Evolutionary conservation across 2,888 invertebrate genomes (phyloP).

Genomic region (Phyllotreta cruciferae): DNA sequence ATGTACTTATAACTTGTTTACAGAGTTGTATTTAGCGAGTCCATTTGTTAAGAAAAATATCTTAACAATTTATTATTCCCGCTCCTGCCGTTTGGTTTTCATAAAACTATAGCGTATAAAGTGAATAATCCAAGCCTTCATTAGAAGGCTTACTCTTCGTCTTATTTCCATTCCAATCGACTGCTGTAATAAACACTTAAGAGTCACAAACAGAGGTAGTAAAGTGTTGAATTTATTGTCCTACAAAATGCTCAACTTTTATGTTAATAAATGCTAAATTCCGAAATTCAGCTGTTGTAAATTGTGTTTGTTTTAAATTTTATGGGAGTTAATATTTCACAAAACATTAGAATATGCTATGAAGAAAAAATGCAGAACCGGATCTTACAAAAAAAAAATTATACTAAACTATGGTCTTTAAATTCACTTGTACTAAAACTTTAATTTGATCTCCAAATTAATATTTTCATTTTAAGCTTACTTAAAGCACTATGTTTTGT

Average conservation of each 20-base stretch:
- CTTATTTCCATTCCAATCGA: slow-evolving; percentile 6
- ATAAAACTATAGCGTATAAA: too few relatives aligned
- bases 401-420: too few relatives aligned
- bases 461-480: too few relatives aligned
- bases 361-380: too few relatives aligned
- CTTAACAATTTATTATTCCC: slow-evolving; percentile 2
- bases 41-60: background rate
- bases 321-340: slow-evolving; percentile 32
- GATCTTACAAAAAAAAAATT: too few relatives aligned
- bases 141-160: background rate
- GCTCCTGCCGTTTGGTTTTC: background rate
- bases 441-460: too few relatives aligned
- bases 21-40: background rate
- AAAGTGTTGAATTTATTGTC: slow-evolving; percentile 10
- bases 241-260: slow-evolving; percentile 17
- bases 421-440: too few relatives aligned
- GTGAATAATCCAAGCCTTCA: too few relatives aligned
- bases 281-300: slow-evolving; percentile 32
- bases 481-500: too few relatives aligned
- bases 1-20: slow-evolving; percentile 37
- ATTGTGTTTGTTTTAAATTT: slow-evolving; percentile 38
- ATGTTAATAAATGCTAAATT: slow-evolving; percentile 31
- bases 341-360: slow-evolving; percentile 23
- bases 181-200: slow-evolving; percentile 11
- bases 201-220: slow-evolving; percentile 10